phyloP scores from a whole-genome alignment of 2,797 vertebrate species.

The Schizopygopsis malacanthus region DNA sequence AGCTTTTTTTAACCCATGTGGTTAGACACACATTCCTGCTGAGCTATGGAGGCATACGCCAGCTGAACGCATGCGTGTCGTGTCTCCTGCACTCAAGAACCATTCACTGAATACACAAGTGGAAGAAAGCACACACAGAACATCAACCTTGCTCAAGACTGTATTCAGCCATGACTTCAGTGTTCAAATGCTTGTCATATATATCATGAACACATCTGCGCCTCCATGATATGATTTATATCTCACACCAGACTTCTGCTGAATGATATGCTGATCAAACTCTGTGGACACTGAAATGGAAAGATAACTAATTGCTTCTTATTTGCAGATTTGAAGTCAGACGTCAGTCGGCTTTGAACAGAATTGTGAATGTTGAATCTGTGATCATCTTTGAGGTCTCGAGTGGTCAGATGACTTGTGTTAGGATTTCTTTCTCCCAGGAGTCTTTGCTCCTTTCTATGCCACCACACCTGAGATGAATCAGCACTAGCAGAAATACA shows the following conservation, averaged over 20 bases:
- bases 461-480: background rate
- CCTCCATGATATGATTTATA: conserved; percentile 22
- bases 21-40: conserved; percentile 33
- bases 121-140: background rate
- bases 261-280: conserved; percentile 28
- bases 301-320: background rate
- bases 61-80: background rate
- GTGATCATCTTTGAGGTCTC: conserved; percentile 3
- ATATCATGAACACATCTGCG: background rate
- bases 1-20: conserved; percentile 53
- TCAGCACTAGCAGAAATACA: background rate
- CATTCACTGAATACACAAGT: background rate
- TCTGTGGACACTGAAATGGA: background rate
- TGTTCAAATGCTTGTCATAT: conserved; percentile 24
- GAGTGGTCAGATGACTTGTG: background rate
- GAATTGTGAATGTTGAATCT: background rate
- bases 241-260: background rate
- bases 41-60: conserved; percentile 22
- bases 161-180: background rate
- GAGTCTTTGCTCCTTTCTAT: background rate
- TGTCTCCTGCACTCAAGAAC: background rate
- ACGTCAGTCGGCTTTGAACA: background rate
- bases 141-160: background rate
- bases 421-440: background rate
- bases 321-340: conserved; percentile 1